phyloP scores from a whole-genome alignment of 2,888 invertebrate genomes.

The Nephrotoma flavescens region DNA sequence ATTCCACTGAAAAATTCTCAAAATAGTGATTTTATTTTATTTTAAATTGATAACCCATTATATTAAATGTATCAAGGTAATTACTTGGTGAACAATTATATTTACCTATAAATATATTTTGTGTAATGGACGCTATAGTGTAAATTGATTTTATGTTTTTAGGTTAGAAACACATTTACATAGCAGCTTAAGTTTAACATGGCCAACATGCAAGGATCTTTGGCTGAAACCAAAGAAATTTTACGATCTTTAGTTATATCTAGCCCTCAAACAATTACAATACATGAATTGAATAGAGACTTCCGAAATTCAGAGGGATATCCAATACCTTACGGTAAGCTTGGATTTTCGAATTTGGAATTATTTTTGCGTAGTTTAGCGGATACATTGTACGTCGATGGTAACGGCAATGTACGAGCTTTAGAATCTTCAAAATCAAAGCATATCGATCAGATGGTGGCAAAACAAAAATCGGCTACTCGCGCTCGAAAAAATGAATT shows the following conservation, averaged over 20 bases:
- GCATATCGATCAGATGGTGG: slow-evolving; percentile 12
- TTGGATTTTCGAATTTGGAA: slow-evolving; percentile 10
- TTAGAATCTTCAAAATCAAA: slow-evolving; percentile 13
- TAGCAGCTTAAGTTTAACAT: not conserved
- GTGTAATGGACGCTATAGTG: not conserved
- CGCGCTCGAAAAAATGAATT: not conserved
- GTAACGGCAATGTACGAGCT: not conserved
- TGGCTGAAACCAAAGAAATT: slow-evolving; percentile 6
- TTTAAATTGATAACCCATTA: not conserved
- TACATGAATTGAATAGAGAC: slow-evolving; percentile 9
- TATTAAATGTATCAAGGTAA: not conserved
- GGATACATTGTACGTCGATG: slow-evolving; percentile 9
- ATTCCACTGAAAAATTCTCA: not conserved
- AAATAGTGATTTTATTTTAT: not conserved
- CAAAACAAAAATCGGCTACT: slow-evolving; percentile 10
- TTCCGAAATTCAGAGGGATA: slow-evolving; percentile 9
- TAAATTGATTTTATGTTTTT: not conserved
- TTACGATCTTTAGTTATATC: slow-evolving; percentile 11
- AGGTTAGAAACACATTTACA: not conserved
- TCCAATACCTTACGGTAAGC: slow-evolving; percentile 8
- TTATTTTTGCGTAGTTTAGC: slow-evolving; percentile 8
- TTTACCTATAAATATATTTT: not conserved
- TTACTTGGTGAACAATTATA: not conserved
- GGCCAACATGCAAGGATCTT: not conserved
- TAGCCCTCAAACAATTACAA: slow-evolving; percentile 8